Conservation (phyloP, 2,888 invertebrate genomes). For the Acheta domesticus region DNA sequence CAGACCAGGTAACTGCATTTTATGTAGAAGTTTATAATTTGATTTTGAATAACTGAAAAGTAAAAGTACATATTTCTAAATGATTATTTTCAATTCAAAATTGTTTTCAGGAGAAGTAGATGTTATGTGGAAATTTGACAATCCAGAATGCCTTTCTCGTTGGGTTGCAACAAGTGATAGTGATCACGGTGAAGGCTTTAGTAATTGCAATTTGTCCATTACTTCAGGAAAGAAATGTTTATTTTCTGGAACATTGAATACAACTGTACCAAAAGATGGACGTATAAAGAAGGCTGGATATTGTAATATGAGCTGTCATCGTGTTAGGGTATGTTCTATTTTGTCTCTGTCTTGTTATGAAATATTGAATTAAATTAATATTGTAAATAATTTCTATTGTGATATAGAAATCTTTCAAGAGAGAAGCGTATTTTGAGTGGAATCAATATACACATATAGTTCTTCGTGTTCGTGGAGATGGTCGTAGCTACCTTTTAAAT, state of each 20-base stretch:
- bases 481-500: conserved; percentile 82
- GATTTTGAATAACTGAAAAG: neutral
- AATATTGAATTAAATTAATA: neutral
- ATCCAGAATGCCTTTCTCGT: conserved; percentile 58
- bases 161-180: conserved; percentile 75
- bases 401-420: conserved; percentile 75
- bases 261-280: conserved; percentile 77
- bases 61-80: neutral
- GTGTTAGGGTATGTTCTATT: conserved; percentile 57
- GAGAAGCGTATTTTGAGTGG: conserved; percentile 72
- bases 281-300: conserved; percentile 73
- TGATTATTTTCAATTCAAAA: neutral
- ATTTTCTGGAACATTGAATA: conserved; percentile 68
- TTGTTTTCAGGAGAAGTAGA: conserved; percentile 63
- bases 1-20: conserved; percentile 51
- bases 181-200: conserved; percentile 76
- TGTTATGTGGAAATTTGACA: conserved; percentile 67
- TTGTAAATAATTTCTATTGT: conserved; percentile 30
- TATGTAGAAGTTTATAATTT: neutral
- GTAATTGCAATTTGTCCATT: conserved; percentile 62
- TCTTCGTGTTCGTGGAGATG: conserved; percentile 87
- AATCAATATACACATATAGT: conserved; percentile 68
- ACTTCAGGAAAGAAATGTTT: conserved; percentile 66
- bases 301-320: conserved; percentile 70
- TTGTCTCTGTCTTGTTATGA: neutral